Evolutionary conservation across 2,888 invertebrate genomes (phyloP).

Genomic region (Opisthograptis luteolata): DNA sequence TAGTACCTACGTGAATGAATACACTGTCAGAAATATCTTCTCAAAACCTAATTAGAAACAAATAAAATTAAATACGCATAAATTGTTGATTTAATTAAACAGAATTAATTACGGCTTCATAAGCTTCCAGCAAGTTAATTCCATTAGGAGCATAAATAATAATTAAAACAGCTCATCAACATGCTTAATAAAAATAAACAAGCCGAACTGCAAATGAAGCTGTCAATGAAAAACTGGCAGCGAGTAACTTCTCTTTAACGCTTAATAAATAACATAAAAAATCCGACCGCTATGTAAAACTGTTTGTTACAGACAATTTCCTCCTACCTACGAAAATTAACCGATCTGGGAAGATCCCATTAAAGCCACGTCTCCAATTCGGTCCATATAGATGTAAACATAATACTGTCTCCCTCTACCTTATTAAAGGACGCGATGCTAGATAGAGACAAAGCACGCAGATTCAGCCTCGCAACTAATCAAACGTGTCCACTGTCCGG

Average conservation of each 20-base stretch:
- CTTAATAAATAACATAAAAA: conserved; percentile 68
- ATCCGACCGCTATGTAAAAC: conserved; percentile 65
- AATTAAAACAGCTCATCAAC: conserved; percentile 31
- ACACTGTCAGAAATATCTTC: no score
- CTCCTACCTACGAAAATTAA: conserved; percentile 78
- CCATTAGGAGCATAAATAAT: conserved; percentile 12
- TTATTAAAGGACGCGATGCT: conserved; percentile 24
- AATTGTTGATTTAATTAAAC: not conserved
- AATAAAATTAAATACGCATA: no score
- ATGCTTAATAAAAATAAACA: conserved; percentile 23
- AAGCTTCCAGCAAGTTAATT: conserved; percentile 14
- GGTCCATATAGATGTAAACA: conserved; percentile 75
- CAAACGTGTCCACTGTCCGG: conserved; percentile 79
- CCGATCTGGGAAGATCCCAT: conserved; percentile 76
- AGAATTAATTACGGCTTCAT: not conserved
- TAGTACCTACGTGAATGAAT: no score
- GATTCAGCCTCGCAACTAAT: conserved; percentile 76
- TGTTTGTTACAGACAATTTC: conserved; percentile 60
- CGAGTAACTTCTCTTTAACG: conserved; percentile 36
- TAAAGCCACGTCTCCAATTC: conserved; percentile 72
- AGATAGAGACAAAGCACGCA: conserved; percentile 62
- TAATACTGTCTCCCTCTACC: conserved; percentile 59
- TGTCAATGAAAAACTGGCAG: conserved; percentile 37
- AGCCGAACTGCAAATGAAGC: conserved; percentile 33
- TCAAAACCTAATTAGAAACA: no score